phyloP scores from a whole-genome alignment of 2,113 vertebrate genomes.

The Myanophis thanlyinensis region DNA sequence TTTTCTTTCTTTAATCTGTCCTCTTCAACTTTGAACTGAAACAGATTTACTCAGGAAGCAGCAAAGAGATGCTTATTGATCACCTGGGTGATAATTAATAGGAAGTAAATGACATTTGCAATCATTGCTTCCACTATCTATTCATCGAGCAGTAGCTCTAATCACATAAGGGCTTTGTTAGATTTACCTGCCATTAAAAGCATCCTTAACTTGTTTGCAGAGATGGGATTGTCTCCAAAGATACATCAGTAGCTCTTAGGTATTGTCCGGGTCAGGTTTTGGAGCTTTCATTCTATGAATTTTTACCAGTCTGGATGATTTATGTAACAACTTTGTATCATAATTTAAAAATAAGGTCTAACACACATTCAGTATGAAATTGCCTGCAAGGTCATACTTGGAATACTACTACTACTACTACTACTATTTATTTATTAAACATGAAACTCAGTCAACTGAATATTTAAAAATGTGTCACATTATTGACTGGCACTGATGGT shows the following conservation, averaged over 20 bases:
- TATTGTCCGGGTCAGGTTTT: neutral
- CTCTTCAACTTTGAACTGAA: neutral
- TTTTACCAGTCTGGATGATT: neutral
- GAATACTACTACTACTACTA: too few relatives aligned
- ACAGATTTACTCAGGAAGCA: neutral
- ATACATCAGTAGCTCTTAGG: neutral
- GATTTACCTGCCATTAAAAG: neutral
- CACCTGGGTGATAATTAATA: neutral
- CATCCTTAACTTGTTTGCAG: neutral
- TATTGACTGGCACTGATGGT: too few relatives aligned
- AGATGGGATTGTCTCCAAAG: neutral
- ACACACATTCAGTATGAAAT: neutral
- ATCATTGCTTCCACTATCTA: neutral
- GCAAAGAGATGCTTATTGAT: conserved; percentile 2
- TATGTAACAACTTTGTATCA: neutral
- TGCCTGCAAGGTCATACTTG: neutral
- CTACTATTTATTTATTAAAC: too few relatives aligned
- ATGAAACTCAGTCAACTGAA: too few relatives aligned
- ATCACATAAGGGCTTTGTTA: neutral
- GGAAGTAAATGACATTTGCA: neutral
- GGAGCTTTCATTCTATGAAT: neutral
- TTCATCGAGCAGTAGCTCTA: neutral
- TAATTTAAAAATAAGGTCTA: neutral
- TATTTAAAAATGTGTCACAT: too few relatives aligned
- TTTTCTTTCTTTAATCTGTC: neutral